Conservation (phyloP, 2,113 vertebrate species). For the Nestor notabilis region DNA sequence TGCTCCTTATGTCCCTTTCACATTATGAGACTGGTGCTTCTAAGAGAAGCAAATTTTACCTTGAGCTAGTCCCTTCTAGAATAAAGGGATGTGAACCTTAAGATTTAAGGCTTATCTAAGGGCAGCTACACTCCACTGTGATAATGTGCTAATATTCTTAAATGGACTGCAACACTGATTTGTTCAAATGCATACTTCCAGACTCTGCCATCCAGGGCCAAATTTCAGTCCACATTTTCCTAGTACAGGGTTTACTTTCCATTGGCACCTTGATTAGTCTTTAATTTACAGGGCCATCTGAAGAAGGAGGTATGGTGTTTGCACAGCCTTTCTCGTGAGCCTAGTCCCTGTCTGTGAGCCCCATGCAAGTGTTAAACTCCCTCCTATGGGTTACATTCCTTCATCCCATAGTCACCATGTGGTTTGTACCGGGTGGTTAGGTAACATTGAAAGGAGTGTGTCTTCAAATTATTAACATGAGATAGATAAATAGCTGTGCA, state of each 20-base stretch:
- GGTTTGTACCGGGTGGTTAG: not conserved
- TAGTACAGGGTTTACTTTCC: not conserved
- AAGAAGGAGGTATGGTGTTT: not conserved
- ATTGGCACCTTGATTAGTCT: not conserved
- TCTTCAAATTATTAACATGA: not conserved
- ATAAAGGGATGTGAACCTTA: not conserved
- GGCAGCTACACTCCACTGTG: not conserved
- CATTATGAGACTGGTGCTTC: not conserved
- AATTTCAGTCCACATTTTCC: not conserved
- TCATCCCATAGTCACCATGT: not conserved
- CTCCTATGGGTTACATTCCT: rapidly evolving
- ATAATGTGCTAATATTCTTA: not conserved
- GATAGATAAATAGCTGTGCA: not conserved
- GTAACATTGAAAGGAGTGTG: not conserved
- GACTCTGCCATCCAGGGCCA: not conserved
- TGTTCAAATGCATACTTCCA: not conserved
- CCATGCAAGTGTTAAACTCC: not conserved
- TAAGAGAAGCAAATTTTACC: not conserved
- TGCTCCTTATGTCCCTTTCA: not conserved
- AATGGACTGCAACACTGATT: not conserved
- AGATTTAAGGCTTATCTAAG: not conserved
- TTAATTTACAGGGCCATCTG: not conserved
- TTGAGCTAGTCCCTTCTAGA: not conserved
- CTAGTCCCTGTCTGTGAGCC: not conserved
- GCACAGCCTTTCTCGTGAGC: not conserved